A percentile compares a stretch with the other conserved stretches of the same genome.
These are phyloP conservation scores for Cotesia typhae DNA, from an alignment of 1,140 invertebrate genomes.

Conservation along the genomic window DNA sequence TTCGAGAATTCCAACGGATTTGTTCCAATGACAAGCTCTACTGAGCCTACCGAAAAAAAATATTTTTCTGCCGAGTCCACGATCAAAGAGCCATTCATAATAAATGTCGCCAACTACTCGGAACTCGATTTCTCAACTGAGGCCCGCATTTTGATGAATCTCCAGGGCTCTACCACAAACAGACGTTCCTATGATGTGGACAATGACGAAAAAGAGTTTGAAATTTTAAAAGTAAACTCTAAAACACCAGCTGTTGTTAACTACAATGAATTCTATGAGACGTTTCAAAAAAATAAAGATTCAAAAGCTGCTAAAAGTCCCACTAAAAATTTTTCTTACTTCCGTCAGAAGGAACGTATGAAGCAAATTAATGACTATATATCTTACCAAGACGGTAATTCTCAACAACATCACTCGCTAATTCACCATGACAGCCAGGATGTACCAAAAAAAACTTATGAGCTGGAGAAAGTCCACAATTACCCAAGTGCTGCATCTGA, in stretches of 20 bases:
- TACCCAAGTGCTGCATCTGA: constrained; percentile 38
- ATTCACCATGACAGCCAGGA: background rate
- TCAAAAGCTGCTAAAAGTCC: background rate
- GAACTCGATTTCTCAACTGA: constrained; percentile 56
- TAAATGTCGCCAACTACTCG: constrained; percentile 16
- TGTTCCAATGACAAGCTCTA: constrained; percentile 49
- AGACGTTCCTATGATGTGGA: constrained; percentile 53
- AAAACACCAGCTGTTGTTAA: constrained; percentile 57
- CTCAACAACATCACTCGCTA: constrained; percentile 33
- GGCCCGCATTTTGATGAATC: constrained; percentile 55
- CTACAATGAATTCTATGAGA: constrained; percentile 57
- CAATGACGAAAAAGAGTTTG: constrained; percentile 54
- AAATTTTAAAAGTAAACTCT: constrained; percentile 59
- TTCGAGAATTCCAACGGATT: constrained; percentile 61
- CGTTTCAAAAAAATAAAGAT: constrained; percentile 40
- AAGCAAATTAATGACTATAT: constrained; percentile 44
- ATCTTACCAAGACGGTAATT: constrained; percentile 37
- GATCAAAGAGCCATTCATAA: background rate
- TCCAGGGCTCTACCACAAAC: constrained; percentile 42
- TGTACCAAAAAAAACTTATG: constrained; percentile 32
- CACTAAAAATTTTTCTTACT: constrained; percentile 7
- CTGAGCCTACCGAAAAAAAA: constrained; percentile 1
- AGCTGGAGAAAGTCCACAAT: constrained; percentile 46
- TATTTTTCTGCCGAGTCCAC: background rate
- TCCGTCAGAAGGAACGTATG: constrained; percentile 25